Base-by-base conservation (phyloP, 2,797 vertebrate genomes). In the Chloroceryle inda region DNA sequence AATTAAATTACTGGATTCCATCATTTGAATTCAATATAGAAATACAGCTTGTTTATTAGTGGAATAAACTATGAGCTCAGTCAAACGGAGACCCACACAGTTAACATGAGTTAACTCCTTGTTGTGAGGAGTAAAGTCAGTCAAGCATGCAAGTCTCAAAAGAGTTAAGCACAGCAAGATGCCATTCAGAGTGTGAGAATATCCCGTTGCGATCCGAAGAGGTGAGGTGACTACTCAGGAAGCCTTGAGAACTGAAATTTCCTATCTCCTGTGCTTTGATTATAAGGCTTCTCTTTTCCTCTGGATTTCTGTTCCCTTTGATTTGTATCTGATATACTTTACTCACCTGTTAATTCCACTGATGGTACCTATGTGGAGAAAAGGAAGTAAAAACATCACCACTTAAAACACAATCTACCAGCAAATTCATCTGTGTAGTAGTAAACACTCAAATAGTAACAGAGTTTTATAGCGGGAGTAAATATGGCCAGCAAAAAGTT, bases 271-370 rank as follows among this genome's bases (percentile, higher is more conserved):
- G 31, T 47, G 8, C 76, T 89, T 74, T 89, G 52, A 53, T 81
- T 72, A 17, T 47, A 69, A 83, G 18, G 68, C 85, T 53, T 53
- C 76, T 80, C 89, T 68, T 92, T 92, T 93, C 75, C 92, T 88
- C 45, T 88, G 71, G 27, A 11, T 50, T 85, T 93, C 29, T 49
- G 49, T 73, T 96, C 88, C 53, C 78, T 91, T 42, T 68, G 31
- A 53, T 90, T 94, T 87, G 18, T 82, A 26, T 76, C 62, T 74
- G 45, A 52, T 77, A 13, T 5, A 23, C 53, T 49, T 75, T 33
- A 47, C 68, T 81, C 75, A n/a, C 23, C 59, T 63, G 18, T 82
- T 92, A 29, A 63, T 88, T 92, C 33, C 31, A 9, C 42, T 85
- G 38, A 24, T 92, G 52, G 23, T 76, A 40, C 35, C 20, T 74